Evolutionary conservation across 2,888 invertebrate species (phyloP), one percentile per base, ranked within the genome.

Genomic region (Hypsopygia costalis): DNA sequence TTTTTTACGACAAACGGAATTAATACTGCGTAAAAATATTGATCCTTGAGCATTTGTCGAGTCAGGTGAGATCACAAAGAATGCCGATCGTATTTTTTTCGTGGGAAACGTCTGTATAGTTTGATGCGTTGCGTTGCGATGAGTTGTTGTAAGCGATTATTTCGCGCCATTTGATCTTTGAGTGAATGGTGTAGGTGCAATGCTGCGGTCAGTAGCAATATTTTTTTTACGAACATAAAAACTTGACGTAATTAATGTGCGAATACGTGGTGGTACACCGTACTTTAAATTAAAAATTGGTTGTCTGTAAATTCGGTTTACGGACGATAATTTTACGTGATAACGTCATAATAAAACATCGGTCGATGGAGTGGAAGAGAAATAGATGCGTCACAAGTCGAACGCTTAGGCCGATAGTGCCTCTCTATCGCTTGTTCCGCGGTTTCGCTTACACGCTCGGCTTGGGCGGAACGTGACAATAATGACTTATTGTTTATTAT

Each of bases 11-110:
- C 22, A 29, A 42, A 43, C 10, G 12, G 20, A 32, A 32, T 35
- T 37, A 41, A 61, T 60, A 57, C 44, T 27, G 52, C 56, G 51
- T 60, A 44, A 57, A 49, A 52, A 50, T 51, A 55, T 56, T 44
- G 40, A 57, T 54, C 25, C 25, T 25, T n/a, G 25, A 25, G 25
- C n/a, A 3, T 45, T 41, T 45, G 44, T 36, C 29, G 12, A 48
- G 47, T 52, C 49, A 48, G 48, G 48, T 52, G 49, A 36, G 40
- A 40, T 20, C 20, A 37, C 34, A 43, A 47, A 41, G 33, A 37
- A 22, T 41, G 28, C 20, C 30, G 28, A 29, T 36, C 10, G 34
- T 34, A 36, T 43, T 39, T 30, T 39, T 45, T 45, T 47, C 52
- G 55, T 58, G 57, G 47, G 62, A 60, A 49, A 31, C 16, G 16